A percentile compares a stretch with the other conserved stretches of the same genome.
These are phyloP conservation scores for Oryctes rhinoceros DNA, from an alignment of 1,140 invertebrate genomes.

Conservation along the genomic window DNA sequence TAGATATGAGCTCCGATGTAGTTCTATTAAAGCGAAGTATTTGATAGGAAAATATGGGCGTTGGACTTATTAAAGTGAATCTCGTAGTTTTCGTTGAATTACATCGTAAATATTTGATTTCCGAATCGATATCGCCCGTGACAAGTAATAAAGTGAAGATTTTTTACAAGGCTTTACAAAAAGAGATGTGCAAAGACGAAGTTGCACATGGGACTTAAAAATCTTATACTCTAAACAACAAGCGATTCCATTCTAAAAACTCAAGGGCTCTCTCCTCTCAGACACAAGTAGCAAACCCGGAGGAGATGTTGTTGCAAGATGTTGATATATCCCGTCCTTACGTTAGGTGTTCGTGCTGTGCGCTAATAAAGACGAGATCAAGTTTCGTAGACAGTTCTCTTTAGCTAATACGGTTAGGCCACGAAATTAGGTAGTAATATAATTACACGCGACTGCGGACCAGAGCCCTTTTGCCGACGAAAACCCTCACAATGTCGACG, in stretches of 20 bases:
- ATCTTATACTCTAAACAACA: too few species aligned
- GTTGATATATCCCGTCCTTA: neutral
- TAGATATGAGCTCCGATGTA: neutral
- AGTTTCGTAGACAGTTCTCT: constrained; percentile 36
- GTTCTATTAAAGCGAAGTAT: neutral
- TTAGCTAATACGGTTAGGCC: constrained; percentile 34
- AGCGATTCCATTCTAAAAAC: too few species aligned
- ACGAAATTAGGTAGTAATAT: constrained; percentile 32
- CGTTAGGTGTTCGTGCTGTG: constrained; percentile 21
- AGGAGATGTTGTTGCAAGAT: neutral
- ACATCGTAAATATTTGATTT: neutral
- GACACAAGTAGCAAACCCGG: neutral
- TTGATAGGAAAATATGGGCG: neutral
- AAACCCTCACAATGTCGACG: neutral
- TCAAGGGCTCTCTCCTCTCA: too few species aligned
- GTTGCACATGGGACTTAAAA: too few species aligned
- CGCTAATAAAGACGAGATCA: constrained; percentile 37
- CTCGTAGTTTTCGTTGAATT: neutral
- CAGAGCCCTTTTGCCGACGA: neutral
- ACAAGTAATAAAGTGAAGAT: neutral
- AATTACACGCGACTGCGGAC: constrained; percentile 19
- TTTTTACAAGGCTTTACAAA: neutral
- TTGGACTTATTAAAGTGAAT: neutral
- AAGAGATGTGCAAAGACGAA: too few species aligned
- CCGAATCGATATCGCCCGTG: neutral